Base-by-base conservation (phyloP, 2,113 vertebrate genomes). In the Leptobrachium leishanense region DNA sequence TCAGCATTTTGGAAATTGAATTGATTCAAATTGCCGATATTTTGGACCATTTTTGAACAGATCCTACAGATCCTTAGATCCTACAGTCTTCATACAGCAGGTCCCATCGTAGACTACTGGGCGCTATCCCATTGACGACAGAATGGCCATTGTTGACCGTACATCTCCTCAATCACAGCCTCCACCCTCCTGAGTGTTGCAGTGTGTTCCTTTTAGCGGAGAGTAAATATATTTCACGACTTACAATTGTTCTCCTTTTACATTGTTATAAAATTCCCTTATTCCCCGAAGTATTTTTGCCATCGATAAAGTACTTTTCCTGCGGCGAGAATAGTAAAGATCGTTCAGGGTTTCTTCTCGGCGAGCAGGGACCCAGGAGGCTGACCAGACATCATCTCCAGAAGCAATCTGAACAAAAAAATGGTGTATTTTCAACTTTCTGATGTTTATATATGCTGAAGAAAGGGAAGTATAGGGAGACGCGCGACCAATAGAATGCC, bases 401-500 rank as follows among this genome's bases (percentile, higher is more conserved):
- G 41, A 65, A 13, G 20, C 44, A 54, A 8, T 63, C 6, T 59
- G 10, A 11, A 42, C 10, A 76, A 65, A 57, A 54, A 65, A 42
- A 42, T 50, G 12, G 41, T 44, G 69, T 71, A 55, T 68, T 74
- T 67, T 15, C 55, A 59, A 31, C 42, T 74, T 53, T 54, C 20
- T 59, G 71, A 73, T 74, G 71, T 66, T 50, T 74, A 42, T 43
- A 73, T 66, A 68, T 50, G 20, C 50, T 67, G 54, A 31, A 74
- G 68, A 59, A 15, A 74, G 77, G 64, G 66, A 20, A 39, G 42
- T 42, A 71, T 50, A 67, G 39, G 40, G 64, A 66, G 53, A 73
- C 67, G 31, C 62, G 42, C 77, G 77, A 68, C 71, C 63, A 55
- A 68, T 12, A 59, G 71, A 74, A 20, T 59, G 63, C 71, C 63